Base-by-base conservation (phyloP, 1,140 invertebrate species). In the Drosophila pruinosa region DNA sequence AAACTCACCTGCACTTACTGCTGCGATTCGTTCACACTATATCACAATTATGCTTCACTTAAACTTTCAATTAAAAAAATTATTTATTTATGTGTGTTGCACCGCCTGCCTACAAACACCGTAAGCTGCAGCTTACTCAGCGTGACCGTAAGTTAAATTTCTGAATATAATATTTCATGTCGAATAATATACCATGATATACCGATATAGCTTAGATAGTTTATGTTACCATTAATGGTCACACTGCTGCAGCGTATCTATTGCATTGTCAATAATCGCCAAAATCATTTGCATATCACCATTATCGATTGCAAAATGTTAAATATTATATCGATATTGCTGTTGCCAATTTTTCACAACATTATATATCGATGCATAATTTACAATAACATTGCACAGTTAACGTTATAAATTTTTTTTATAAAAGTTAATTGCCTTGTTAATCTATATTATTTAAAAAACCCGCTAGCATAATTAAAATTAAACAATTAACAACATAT, bases 21-120 rank as follows among this genome's bases (percentile, higher is more conserved):
- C 38, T 70, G 39, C 41, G 39, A 28, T 39, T 19, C 26, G 31
- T 19, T 6, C 7, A 28, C 56, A 58, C 56, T 58, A 43, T 64
- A 64, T 70, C 59, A 64, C 59, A 64, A 47, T 22, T 72, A 52
- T 67, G 26, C 21, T 67, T 67, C 22, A n/a, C 19, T 43, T 19
- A 36, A n/a, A 15, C 15, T 34, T 36, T 22, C 14, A 50, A 50
- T 1, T 15, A 24, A 36, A 24, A 15, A 58, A 52, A 26, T 38
- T 58, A 67, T 67, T 72, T 67, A 72, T 58, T 72, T 72, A 58
- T 68, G 38, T 72, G 34, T 43, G 38, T 72, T 43, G 62, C 54
- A 45, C 59, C 67, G 67, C 59, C 28, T 45, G 26, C n/a, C n/a
- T n/a, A n/a, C n/a, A n/a, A n/a, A n/a, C 22, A 21, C 39, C 56